Base-by-base conservation (phyloP, 37 sponge, comb jelly and placozoan species). In the Lycopodina hypogea region DNA sequence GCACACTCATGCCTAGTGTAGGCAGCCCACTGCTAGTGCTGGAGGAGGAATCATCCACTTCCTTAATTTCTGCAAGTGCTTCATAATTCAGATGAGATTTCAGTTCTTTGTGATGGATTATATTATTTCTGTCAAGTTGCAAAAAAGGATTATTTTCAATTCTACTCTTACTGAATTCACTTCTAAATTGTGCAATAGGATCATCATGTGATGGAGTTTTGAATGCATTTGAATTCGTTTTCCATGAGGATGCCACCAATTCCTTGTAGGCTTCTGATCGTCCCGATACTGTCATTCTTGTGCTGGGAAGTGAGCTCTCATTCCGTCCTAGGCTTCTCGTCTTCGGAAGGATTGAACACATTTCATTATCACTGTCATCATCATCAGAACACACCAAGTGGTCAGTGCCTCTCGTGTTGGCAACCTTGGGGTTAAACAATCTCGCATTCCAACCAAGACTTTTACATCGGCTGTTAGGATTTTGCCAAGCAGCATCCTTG, bases 101-200 rank as follows among this genome's bases (percentile, higher is more conserved):
- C 8, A 7, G 1, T 3, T 67, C 21, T 30, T 36, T 7, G n/a
- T 24, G 34, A 34, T 55, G 35, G 6, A 17, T 51, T 73, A 26
- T 73, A 2, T 4, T 26, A 22, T 32, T 8, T 42, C 30, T 66
- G 35, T 76, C 84, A 30, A 50, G 77, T 40, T 57, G 57, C 29
- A 56, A 77, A 42, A 76, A 83, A 28, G 77, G 84, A 30, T 78
- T 78, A 12, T 68, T 55, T 57, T 58, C 68, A 29, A 66, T 75
- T 65, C 24, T 63, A 1, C 75, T 34, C 38, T 19, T 35, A 30
- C 21, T 19, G 6, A 17, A 9, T 29, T 15, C 29, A 45, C 68
- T 68, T 21, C 39, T 19, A n/a, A 9, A 23, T 18, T 63, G 9
- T 24, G 65, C 23, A 63, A 63, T 23, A 24, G 65, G 9, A 63